Evolutionary conservation across 2,797 vertebrate species (phyloP), one percentile per base, ranked within the genome.

Genomic region (Sebastes hubbsi): DNA sequence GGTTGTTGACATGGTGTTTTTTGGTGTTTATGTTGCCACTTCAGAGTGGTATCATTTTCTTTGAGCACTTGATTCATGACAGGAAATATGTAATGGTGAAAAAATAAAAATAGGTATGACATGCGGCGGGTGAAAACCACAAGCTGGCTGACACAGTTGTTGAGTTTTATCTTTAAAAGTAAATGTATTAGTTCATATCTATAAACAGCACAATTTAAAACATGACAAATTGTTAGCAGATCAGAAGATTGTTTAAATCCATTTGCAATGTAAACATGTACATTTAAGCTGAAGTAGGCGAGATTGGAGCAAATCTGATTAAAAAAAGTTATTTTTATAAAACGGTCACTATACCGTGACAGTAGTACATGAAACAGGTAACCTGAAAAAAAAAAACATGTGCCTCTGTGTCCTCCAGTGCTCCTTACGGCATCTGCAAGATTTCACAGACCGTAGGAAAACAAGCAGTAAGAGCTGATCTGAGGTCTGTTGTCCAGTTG

Each of bases 221-320:
- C 22, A 22, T 8, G 2, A 54, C 55, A 14, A 36, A 52, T 46
- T 29, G 38, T 66, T 49, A 30, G 18, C 11, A 8, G 2, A 8
- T 52, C 20, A 22, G 6, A 52, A 20, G 42, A 29, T 13, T 12
- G 27, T 67, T 30, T n/a, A 13, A 66, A 52, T 49, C 25, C 36
- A 9, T 65, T 13, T 36, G 14, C 16, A 65, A 38, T 13, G n/a
- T 63, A 36, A 38, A 36, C 13, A 64, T 8, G 22, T 46, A 27
- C 9, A 46, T 36, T 49, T 0, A 42, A 42, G 38, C 38, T 0
- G 38, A 0, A 42, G 2, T 16, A 42, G 38, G 38, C 14, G 6
- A 42, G 14, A 42, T 42, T 42, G 38, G 38, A 16, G 38, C 38
- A 42, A 42, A 42, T 42, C 1, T 16, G 38, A 42, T 42, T 16